These are phyloP conservation scores for Psylliodes chrysocephalus DNA, from an alignment of 2,888 invertebrate species.

Conservation along the genomic window DNA sequence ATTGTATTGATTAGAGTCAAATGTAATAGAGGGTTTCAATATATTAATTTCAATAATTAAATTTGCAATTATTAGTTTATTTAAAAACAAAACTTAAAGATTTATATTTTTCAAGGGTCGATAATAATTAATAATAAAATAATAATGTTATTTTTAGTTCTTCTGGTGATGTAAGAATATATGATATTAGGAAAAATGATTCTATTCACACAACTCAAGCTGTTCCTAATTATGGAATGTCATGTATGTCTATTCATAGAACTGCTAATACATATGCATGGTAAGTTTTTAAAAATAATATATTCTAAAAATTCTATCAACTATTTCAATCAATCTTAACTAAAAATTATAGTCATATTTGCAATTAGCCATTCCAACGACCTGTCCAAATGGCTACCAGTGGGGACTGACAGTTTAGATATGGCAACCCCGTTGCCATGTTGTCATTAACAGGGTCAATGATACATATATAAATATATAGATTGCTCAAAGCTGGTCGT, in stretches of 20 bases:
- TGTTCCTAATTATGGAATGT: slow-evolving; percentile 77
- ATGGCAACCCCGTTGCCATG: too few species aligned
- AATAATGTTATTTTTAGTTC: slow-evolving; percentile 65
- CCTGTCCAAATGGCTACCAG: too few species aligned
- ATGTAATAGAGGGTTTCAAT: not conserved
- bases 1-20: too few species aligned
- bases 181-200: slow-evolving; percentile 74
- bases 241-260: slow-evolving; percentile 85
- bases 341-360: too few species aligned
- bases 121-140: not conserved
- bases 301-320: too few species aligned
- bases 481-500: too few species aligned
- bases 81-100: not conserved
- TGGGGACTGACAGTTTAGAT: too few species aligned
- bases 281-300: slow-evolving; percentile 67
- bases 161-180: slow-evolving; percentile 80
- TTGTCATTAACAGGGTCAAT: too few species aligned
- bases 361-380: too few species aligned
- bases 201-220: slow-evolving; percentile 72
- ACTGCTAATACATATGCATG: slow-evolving; percentile 85
- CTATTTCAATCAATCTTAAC: too few species aligned
- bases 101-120: slow-evolving; percentile 4
- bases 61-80: not conserved
- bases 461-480: too few species aligned
- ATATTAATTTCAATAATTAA: too few species aligned